Evolutionary conservation across 2,113 vertebrate species (phyloP).

Genomic region (Talpa occidentalis): DNA sequence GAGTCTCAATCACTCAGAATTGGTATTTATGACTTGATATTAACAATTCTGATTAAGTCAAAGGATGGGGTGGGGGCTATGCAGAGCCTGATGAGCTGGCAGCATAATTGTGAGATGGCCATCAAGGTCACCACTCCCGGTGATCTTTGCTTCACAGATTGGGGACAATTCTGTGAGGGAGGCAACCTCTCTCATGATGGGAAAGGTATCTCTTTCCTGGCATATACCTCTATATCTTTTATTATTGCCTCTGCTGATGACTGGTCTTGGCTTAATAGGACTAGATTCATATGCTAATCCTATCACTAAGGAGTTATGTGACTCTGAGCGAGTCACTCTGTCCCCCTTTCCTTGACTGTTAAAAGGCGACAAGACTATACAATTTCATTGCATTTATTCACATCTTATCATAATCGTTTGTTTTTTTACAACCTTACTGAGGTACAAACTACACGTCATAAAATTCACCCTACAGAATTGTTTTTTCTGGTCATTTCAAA

Average conservation of each 20-base stretch:
- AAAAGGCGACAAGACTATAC: background rate
- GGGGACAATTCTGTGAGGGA: background rate
- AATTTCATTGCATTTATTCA: background rate
- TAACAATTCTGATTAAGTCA: background rate
- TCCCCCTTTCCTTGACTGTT: background rate
- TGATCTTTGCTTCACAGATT: background rate
- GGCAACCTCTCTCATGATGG: background rate
- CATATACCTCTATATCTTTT: background rate
- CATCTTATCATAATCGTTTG: background rate
- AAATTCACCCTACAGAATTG: constrained; percentile 28
- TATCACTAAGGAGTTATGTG: background rate
- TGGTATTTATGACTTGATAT: background rate
- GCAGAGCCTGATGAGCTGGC: background rate
- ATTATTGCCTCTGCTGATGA: background rate
- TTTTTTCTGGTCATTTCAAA: constrained; percentile 37
- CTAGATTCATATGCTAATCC: background rate
- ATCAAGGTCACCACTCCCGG: background rate
- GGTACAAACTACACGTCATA: background rate
- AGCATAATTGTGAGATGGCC: background rate
- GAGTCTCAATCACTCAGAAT: background rate
- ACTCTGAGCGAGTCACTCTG: background rate
- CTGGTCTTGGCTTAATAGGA: background rate
- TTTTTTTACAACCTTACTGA: background rate
- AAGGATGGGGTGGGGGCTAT: background rate
- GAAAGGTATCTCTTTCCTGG: background rate